These are phyloP conservation scores for Hydrolagus colliei DNA, from an alignment of 2,797 vertebrate species.

Conservation along the genomic window DNA sequence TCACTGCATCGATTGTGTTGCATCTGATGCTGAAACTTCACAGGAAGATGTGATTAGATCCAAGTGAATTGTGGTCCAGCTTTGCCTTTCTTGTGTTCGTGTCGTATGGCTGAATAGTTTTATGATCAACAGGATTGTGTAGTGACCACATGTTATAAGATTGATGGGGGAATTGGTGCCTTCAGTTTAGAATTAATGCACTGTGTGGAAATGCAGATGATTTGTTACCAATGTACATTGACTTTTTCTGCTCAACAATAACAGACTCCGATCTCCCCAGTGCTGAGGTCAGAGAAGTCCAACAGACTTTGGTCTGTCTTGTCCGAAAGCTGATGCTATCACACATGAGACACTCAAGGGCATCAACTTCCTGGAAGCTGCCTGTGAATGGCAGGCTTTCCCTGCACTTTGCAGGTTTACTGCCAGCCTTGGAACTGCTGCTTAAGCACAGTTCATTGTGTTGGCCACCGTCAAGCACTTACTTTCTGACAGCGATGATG, in stretches of 20 bases:
- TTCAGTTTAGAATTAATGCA: no score
- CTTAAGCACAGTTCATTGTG: background rate
- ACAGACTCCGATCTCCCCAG: background rate
- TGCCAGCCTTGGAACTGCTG: background rate
- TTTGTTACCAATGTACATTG: background rate
- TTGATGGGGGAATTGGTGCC: background rate
- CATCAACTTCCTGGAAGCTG: background rate
- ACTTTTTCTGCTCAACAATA: background rate
- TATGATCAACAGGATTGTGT: no score
- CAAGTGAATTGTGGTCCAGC: no score
- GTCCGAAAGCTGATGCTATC: background rate
- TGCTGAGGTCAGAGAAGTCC: background rate
- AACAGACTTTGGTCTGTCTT: background rate
- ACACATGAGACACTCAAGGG: background rate
- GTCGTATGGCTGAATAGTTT: no score
- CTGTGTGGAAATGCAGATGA: no score
- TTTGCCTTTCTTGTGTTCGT: no score
- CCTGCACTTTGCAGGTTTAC: background rate
- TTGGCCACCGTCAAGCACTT: background rate
- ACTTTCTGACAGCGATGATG: background rate
- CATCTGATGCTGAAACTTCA: no score
- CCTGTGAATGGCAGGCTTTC: background rate
- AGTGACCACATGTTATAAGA: no score
- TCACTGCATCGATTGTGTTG: no score
- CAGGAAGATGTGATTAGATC: no score